A percentile compares a stretch with the other conserved stretches of the same genome.
Evolutionary conservation across 92 coral and sea anemone genomes (phyloP).

Genomic region (Metridium senile): DNA sequence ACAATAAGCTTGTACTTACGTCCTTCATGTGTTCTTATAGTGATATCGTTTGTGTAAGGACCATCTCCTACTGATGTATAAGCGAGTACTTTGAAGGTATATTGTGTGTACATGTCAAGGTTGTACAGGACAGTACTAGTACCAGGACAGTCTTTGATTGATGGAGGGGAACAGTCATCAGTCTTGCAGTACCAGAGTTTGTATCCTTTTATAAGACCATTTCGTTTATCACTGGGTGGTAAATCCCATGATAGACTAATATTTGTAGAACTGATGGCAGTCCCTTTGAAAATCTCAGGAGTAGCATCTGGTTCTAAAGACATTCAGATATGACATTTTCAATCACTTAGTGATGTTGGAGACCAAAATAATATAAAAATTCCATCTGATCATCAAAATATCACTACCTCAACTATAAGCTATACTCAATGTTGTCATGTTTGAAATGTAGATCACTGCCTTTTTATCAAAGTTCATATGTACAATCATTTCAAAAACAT

Average conservation of each 20-base stretch:
- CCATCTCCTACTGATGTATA: constrained; percentile 12
- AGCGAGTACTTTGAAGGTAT: constrained; percentile 19
- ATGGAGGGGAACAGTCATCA: background rate
- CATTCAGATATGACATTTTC: no score
- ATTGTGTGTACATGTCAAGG: constrained; percentile 16
- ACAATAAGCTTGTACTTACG: background rate
- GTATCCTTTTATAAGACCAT: constrained; percentile 30
- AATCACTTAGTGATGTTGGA: background rate
- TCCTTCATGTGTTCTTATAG: constrained; percentile 1
- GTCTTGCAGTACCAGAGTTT: constrained; percentile 7
- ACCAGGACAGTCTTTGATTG: background rate
- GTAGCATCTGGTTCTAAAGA: constrained; percentile 1
- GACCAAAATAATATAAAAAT: background rate
- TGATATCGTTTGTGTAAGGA: background rate
- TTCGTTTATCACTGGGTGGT: constrained; percentile 3
- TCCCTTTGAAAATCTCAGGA: background rate
- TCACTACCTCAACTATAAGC: no score
- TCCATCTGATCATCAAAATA: no score
- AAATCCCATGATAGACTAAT: constrained; percentile 13
- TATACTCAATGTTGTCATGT: no score
- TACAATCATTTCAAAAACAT: no score
- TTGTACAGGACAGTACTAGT: background rate
- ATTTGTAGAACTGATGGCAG: constrained; percentile 9
- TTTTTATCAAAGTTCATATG: no score
- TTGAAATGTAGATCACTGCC: no score